Conservation (phyloP, 2,888 invertebrate species). For the Epinotia brunnichana region DNA sequence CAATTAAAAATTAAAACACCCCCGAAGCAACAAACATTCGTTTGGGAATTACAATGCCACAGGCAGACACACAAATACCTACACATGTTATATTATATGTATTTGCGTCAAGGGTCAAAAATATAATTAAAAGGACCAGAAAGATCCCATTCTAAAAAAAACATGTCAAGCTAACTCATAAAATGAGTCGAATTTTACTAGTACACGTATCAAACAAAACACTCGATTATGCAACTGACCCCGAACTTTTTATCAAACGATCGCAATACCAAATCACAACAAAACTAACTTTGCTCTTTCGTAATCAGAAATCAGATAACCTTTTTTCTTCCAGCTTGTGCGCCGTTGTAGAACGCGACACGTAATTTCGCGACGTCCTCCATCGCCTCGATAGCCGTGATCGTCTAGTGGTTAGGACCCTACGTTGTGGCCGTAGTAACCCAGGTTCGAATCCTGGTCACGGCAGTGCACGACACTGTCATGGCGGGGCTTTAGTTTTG, state of each 20-base stretch:
- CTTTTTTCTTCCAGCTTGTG: background rate
- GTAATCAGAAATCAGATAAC: background rate
- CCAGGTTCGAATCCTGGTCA: conserved; percentile 86
- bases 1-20: too few species aligned
- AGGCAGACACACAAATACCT: too few species aligned
- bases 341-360: conserved; percentile 19
- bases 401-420: conserved; percentile 76
- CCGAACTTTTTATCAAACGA: background rate
- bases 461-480: conserved; percentile 79
- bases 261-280: background rate
- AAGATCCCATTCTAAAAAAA: too few species aligned
- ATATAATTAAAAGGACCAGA: too few species aligned
- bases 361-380: conserved; percentile 42
- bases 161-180: too few species aligned
- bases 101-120: too few species aligned
- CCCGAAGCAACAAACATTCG: too few species aligned
- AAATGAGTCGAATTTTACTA: too few species aligned
- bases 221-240: background rate
- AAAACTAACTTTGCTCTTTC: background rate
- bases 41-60: too few species aligned
- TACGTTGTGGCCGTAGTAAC: conserved; percentile 86
- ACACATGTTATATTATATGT: too few species aligned
- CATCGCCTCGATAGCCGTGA: conserved; percentile 55
- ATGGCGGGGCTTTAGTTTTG: conserved; percentile 64
- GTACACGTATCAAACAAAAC: background rate